A percentile compares a stretch with the other conserved stretches of the same genome.
Evolutionary conservation across 2,797 vertebrate genomes (phyloP).

Genomic region (Myotis myotis): DNA sequence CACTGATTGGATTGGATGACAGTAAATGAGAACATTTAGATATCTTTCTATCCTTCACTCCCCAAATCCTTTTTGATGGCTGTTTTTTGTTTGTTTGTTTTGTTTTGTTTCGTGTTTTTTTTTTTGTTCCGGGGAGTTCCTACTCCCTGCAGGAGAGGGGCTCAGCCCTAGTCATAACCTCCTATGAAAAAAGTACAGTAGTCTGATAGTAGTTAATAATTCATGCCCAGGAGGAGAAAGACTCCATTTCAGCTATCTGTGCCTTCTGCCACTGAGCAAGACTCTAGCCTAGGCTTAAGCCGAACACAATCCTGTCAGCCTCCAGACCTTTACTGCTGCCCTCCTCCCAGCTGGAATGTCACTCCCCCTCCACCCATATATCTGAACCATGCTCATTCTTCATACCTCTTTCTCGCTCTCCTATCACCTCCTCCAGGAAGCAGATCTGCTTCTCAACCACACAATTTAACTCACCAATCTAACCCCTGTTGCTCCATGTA

Average conservation of each 20-base stretch:
- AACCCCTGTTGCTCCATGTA: not conserved
- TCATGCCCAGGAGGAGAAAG: not conserved
- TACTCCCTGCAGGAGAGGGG: not conserved
- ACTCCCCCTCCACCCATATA: not conserved
- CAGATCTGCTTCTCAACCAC: not conserved
- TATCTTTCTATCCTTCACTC: not conserved
- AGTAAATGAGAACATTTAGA: not conserved
- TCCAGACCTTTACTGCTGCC: not conserved
- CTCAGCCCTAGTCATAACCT: not conserved
- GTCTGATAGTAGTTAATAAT: not conserved
- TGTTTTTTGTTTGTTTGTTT: not conserved
- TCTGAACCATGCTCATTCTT: constrained; percentile 11
- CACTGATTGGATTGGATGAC: constrained; percentile 1
- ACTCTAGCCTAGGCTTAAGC: not conserved
- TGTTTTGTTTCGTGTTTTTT: not conserved
- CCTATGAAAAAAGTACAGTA: not conserved
- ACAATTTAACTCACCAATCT: constrained; percentile 3
- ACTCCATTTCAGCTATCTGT: not conserved
- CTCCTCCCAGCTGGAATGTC: not conserved
- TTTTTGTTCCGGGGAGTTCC: not conserved
- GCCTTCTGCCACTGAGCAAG: not conserved
- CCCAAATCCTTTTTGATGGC: not conserved
- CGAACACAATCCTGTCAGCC: not conserved
- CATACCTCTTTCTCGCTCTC: not conserved
- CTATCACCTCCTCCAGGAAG: constrained; percentile 10